Percentiles rank a stretch among this genome's conserved stretches.
Conservation (phyloP, 2,113 vertebrate genomes). For the Camelus dromedarius region DNA sequence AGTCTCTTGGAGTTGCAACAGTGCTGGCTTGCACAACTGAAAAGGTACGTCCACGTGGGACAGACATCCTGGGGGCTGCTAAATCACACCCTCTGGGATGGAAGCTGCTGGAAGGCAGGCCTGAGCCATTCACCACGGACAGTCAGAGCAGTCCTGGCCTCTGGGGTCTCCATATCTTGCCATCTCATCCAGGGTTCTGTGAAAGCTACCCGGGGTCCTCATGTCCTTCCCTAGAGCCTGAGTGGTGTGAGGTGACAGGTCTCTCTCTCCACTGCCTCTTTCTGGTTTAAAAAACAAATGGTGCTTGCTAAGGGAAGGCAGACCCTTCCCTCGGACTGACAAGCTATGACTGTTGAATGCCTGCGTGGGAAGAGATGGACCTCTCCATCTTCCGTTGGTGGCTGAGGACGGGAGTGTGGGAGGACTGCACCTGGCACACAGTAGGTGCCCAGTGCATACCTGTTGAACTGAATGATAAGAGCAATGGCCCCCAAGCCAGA, state of each 20-base stretch:
- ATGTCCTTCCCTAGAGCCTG: constrained; percentile 72
- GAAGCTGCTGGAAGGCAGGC: constrained; percentile 60
- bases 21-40: background rate
- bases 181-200: constrained; percentile 69
- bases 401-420: background rate
- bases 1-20: constrained; percentile 8
- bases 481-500: constrained; percentile 42
- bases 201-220: constrained; percentile 60
- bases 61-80: background rate
- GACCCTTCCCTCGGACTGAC: constrained; percentile 56
- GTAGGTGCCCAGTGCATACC: constrained; percentile 31
- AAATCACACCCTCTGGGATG: background rate
- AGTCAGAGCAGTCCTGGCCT: constrained; percentile 52
- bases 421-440: constrained; percentile 17
- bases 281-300: constrained; percentile 73
- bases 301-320: constrained; percentile 75
- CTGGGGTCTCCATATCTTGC: constrained; percentile 51
- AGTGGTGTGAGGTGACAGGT: constrained; percentile 58
- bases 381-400: background rate
- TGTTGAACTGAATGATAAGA: constrained; percentile 54
- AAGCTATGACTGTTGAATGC: background rate
- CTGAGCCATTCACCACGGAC: background rate
- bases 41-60: background rate
- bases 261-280: constrained; percentile 74
- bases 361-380: constrained; percentile 31